Evolutionary conservation across 1,140 invertebrate species (phyloP), one percentile per base, ranked within the genome.

Genomic region (Acyrthosiphon pisum): DNA sequence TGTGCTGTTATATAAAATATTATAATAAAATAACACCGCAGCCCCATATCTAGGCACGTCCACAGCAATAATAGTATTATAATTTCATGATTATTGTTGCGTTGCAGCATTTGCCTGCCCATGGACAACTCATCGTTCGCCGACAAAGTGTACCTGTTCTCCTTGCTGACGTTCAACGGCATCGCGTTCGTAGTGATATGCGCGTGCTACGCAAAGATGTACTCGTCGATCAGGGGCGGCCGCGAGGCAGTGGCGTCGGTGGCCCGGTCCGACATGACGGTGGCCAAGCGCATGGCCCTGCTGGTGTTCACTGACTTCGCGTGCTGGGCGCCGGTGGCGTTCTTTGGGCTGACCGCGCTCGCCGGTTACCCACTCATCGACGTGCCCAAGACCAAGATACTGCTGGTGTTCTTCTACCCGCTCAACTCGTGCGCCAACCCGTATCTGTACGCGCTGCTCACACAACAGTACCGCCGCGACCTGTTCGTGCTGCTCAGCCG

Each of bases 231-330:
- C 35, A 96, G 98, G 7, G 98, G 98, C 90, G 99, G 98, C 0
- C 96, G 98, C 95, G 98, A 88, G 41, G 93, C 93, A 26, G 93
- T 90, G 84, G 93, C 87, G 35, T 41, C 98, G 0, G 99, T 98
- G 98, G 99, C 99, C 95, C 99, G 98, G 0, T 99, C 99, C 95
- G 99, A 99, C 95, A 98, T 98, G 1, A 96, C 99, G 46, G 99
- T 99, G 93, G 99, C 99, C 30, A 99, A 99, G 95, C 96, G 99
- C 83, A 99, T 99, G 98, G 97, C 97, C 0, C 95, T 99, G 20
- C 95, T 99, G 18, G 97, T 96, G 7, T 98, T 98, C 92, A 98
- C 97, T 0, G 98, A 99, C 95, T 97, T 99, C 94, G 96, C 97
- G 0, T 99, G 98, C 94, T 98, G 98, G 97, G 97, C 97, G 93